Evolutionary conservation across 92 coral and sea anemone species (phyloP).

Genomic region (Palythoa caribaeorum): DNA sequence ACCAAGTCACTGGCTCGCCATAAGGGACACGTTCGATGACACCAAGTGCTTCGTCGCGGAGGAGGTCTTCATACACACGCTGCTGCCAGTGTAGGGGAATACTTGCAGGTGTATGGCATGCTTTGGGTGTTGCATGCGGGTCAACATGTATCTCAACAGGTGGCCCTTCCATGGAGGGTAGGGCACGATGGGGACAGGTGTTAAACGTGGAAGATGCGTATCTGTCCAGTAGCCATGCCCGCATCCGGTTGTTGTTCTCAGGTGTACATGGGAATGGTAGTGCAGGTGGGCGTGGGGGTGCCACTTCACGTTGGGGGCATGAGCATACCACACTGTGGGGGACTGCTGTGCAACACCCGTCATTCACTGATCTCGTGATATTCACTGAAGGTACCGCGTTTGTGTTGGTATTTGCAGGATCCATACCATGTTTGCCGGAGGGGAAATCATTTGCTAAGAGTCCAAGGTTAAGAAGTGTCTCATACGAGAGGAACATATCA

Average conservation of each 20-base stretch:
- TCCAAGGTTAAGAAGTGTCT: slow-evolving; percentile 75
- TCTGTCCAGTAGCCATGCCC: slow-evolving; percentile 3
- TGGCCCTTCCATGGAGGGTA: slow-evolving; percentile 53
- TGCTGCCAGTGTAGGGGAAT: slow-evolving; percentile 35
- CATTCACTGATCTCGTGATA: slow-evolving; percentile 60
- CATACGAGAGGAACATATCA: slow-evolving; percentile 76
- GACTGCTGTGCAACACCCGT: slow-evolving; percentile 51
- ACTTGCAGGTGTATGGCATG: not conserved
- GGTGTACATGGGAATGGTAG: not conserved
- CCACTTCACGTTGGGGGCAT: slow-evolving; percentile 62
- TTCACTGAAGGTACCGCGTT: slow-evolving; percentile 22
- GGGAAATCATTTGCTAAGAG: slow-evolving; percentile 58
- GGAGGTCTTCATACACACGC: slow-evolving; percentile 32
- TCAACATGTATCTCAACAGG: slow-evolving; percentile 47
- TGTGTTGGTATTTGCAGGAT: not conserved
- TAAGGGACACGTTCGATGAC: slow-evolving; percentile 5
- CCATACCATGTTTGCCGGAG: not conserved
- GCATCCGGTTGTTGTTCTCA: slow-evolving; percentile 13
- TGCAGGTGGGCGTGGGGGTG: not conserved
- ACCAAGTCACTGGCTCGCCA: too few species aligned
- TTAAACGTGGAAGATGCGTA: not conserved
- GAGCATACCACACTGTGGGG: slow-evolving; percentile 41
- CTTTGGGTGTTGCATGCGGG: not conserved
- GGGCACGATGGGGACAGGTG: slow-evolving; percentile 30
- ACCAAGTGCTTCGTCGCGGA: slow-evolving; percentile 32